Conservation (phyloP, 2,888 invertebrate genomes). For the Eilema caniola region DNA sequence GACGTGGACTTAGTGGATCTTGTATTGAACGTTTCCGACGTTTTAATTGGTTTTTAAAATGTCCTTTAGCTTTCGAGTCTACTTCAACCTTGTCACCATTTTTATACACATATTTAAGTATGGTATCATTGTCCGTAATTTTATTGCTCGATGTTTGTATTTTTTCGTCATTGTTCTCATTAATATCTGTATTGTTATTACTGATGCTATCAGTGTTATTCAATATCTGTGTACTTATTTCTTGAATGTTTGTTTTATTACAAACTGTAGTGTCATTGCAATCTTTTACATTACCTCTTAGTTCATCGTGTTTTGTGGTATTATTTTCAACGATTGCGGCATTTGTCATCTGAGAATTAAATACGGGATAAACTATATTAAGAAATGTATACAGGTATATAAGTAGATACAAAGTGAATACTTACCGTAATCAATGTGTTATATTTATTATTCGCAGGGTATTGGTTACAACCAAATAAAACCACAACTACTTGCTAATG, state of each 20-base stretch:
- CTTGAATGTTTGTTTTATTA: constrained; percentile 34
- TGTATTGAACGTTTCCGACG: constrained; percentile 63
- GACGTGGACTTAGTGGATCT: constrained; percentile 37
- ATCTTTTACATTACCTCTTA: constrained; percentile 23
- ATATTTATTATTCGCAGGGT: not conserved
- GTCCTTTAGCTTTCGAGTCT: constrained; percentile 58
- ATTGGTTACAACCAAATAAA: constrained; percentile 45
- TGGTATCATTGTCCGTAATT: constrained; percentile 54
- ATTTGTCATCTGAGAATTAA: constrained; percentile 70
- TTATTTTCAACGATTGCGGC: constrained; percentile 58
- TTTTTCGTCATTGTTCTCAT: constrained; percentile 13
- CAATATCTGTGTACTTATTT: constrained; percentile 13
- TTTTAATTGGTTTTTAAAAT: constrained; percentile 69
- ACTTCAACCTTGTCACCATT: constrained; percentile 47
- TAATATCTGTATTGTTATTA: constrained; percentile 15
- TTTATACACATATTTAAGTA: constrained; percentile 73
- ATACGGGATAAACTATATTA: not conserved
- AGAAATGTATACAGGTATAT: not conserved
- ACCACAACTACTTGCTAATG: constrained; percentile 45
- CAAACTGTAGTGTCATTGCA: constrained; percentile 22
- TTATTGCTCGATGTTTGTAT: constrained; percentile 42
- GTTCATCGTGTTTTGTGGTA: constrained; percentile 29
- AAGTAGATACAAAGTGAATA: constrained; percentile 11
- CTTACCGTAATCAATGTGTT: constrained; percentile 17
- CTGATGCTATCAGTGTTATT: constrained; percentile 22